Evolutionary conservation across 2,113 vertebrate genomes (phyloP).

Genomic region (Nibea albiflora): DNA sequence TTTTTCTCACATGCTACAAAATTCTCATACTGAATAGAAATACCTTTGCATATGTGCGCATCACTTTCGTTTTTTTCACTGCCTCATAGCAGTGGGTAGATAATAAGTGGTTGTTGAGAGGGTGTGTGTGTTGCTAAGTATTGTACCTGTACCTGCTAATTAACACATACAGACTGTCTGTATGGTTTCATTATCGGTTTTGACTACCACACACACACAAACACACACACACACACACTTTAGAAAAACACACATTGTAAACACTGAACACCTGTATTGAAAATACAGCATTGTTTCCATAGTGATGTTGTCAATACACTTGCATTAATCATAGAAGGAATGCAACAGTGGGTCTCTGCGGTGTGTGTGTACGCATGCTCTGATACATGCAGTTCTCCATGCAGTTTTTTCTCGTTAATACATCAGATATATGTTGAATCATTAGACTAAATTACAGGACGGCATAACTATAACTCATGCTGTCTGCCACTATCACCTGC

Average conservation of each 20-base stretch:
- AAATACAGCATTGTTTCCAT: conserved; percentile 59
- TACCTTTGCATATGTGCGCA: neutral
- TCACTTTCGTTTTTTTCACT: neutral
- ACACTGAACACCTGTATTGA: conserved; percentile 38
- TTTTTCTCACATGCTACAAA: conserved; percentile 26
- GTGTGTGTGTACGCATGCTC: neutral
- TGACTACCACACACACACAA: conserved; percentile 27
- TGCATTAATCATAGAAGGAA: conserved; percentile 54
- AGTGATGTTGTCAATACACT: conserved; percentile 61
- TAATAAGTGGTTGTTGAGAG: conserved; percentile 71
- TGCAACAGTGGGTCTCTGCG: conserved; percentile 27
- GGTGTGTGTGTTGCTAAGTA: conserved; percentile 73
- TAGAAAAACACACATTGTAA: conserved; percentile 3
- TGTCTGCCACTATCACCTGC: conserved; percentile 1
- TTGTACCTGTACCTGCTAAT: conserved; percentile 63
- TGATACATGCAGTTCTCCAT: neutral
- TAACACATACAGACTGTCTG: conserved; percentile 60
- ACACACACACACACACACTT: conserved; percentile 28
- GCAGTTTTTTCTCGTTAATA: neutral
- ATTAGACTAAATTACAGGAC: conserved; percentile 28
- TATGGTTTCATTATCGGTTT: conserved; percentile 51
- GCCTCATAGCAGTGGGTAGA: conserved; percentile 35
- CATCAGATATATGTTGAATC: conserved; percentile 9
- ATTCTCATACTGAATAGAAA: conserved; percentile 15
- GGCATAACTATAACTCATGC: neutral